Conservation (phyloP, 2,113 vertebrate genomes). For the Suncus etruscus region DNA sequence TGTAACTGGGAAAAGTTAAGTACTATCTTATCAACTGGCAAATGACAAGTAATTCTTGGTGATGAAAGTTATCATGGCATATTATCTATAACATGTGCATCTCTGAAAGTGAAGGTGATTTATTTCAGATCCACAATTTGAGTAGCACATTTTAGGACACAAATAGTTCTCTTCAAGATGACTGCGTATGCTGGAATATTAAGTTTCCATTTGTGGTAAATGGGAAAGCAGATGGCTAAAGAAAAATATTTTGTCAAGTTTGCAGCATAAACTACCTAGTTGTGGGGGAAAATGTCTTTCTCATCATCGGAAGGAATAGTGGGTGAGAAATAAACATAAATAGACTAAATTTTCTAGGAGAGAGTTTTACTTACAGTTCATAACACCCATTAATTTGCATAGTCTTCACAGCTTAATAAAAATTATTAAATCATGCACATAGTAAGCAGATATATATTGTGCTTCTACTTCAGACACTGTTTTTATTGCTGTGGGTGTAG, state of each 20-base stretch:
- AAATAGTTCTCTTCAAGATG: constrained; percentile 73
- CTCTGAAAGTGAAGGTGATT: constrained; percentile 70
- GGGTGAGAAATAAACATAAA: constrained; percentile 69
- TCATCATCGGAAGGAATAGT: constrained; percentile 49
- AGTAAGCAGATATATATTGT: constrained; percentile 9
- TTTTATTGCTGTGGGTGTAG: neutral
- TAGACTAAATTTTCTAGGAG: constrained; percentile 4
- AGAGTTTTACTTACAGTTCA: neutral
- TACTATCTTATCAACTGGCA: constrained; percentile 64
- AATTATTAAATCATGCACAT: neutral
- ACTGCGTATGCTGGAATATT: constrained; percentile 73
- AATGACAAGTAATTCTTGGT: constrained; percentile 63
- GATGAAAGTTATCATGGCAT: constrained; percentile 59
- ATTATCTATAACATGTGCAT: constrained; percentile 61
- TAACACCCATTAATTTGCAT: neutral
- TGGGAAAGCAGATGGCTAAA: constrained; percentile 76
- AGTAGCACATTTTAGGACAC: constrained; percentile 61
- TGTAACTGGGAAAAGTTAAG: constrained; percentile 74
- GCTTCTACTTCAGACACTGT: neutral
- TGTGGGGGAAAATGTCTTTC: constrained; percentile 53
- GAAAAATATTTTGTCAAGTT: constrained; percentile 77
- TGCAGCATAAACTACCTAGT: constrained; percentile 67
- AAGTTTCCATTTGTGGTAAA: constrained; percentile 67
- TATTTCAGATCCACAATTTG: constrained; percentile 56
- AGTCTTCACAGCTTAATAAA: neutral